These are phyloP conservation scores for Halocynthia aurantium DNA, from an alignment of 23 tunicate species.

Conservation along the genomic window DNA sequence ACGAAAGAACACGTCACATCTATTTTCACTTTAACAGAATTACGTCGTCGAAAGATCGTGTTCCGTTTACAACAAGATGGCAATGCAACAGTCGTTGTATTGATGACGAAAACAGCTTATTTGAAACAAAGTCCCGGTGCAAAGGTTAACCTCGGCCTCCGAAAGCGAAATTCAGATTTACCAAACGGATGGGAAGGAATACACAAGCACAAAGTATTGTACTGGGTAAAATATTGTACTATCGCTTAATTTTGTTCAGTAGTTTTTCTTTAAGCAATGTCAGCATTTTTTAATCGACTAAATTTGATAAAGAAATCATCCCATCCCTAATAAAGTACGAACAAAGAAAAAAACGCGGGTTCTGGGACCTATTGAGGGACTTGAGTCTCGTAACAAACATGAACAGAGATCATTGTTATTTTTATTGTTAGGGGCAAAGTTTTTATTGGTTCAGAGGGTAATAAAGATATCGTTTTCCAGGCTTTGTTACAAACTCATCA, in stretches of 20 bases:
- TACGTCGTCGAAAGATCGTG: neutral
- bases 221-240: neutral
- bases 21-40: neutral
- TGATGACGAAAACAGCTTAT: constrained; percentile 1
- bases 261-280: too few relatives aligned
- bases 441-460: too few relatives aligned
- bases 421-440: too few relatives aligned
- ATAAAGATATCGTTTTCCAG: too few relatives aligned
- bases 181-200: neutral
- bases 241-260: too few relatives aligned
- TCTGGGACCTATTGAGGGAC: too few relatives aligned
- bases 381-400: too few relatives aligned
- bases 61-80: neutral
- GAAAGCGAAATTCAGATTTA: neutral
- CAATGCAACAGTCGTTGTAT: neutral
- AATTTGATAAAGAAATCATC: too few relatives aligned
- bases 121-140: constrained; percentile 2
- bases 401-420: too few relatives aligned
- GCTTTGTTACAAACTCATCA: neutral
- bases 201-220: neutral
- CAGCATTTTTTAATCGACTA: too few relatives aligned
- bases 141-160: neutral
- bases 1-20: neutral
- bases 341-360: neutral
- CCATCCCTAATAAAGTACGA: neutral